Conservation (phyloP, 2,113 vertebrate species). For the Gallinago media region DNA sequence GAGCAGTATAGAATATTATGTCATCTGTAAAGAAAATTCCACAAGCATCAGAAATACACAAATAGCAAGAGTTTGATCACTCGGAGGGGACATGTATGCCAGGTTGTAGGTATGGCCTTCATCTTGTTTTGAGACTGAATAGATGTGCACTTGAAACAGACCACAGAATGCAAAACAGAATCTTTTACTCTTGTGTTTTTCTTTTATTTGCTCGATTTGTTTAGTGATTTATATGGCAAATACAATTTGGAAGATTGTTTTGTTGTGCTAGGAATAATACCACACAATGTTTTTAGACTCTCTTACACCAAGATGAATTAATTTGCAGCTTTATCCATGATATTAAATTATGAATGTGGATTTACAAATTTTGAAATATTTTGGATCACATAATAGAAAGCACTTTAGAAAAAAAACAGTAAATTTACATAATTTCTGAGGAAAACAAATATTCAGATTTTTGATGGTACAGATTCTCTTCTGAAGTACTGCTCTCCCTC, state of each 20-base stretch:
- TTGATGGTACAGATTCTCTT: not conserved
- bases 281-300: not conserved
- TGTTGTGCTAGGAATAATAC: not conserved
- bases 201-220: slow-evolving; percentile 39
- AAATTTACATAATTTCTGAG: not conserved
- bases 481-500: not conserved
- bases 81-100: not conserved
- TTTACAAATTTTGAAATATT: not conserved
- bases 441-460: not conserved
- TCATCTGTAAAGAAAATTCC: not conserved
- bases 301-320: not conserved
- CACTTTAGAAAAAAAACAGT: not conserved
- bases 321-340: not conserved
- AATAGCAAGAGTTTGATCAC: not conserved
- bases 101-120: not conserved
- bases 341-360: not conserved
- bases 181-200: not conserved
- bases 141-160: slow-evolving; percentile 1
- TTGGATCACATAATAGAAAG: not conserved
- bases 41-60: not conserved
- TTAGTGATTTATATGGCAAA: slow-evolving; percentile 19
- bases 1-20: not conserved
- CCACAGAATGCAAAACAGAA: not conserved
- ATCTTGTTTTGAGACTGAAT: not conserved
- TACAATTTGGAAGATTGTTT: not conserved